Evolutionary conservation across 2,113 vertebrate species (phyloP).

Genomic region (Nycticryphes semicollaris): DNA sequence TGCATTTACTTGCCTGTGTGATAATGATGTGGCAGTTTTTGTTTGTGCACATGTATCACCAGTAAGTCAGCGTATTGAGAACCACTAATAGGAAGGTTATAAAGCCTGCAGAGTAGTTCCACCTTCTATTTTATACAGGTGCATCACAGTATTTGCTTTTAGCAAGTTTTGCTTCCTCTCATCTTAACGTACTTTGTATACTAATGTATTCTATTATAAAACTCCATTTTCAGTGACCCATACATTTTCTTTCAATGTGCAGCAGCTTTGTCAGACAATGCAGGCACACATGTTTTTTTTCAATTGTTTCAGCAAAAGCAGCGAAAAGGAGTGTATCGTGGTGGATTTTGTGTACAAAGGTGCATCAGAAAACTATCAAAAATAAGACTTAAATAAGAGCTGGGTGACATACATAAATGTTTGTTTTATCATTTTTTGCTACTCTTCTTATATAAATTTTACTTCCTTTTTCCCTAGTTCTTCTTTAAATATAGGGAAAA

Average conservation of each 20-base stretch:
- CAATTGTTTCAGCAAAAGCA: neutral
- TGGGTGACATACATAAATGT: neutral
- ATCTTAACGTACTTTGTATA: neutral
- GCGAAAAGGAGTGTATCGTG: neutral
- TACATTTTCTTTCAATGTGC: neutral
- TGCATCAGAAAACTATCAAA: neutral
- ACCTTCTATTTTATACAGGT: neutral
- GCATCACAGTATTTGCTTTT: neutral
- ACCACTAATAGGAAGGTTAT: neutral
- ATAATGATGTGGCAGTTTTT: neutral
- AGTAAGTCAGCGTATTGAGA: neutral
- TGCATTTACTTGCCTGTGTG: neutral
- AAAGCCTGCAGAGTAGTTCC: neutral
- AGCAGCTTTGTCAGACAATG: neutral
- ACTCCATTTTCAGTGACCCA: neutral
- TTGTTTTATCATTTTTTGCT: neutral
- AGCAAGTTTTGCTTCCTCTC: neutral
- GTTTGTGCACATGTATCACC: rapidly evolving
- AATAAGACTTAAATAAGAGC: neutral
- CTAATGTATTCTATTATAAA: neutral
- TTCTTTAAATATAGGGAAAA: neutral
- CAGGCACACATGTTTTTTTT: neutral
- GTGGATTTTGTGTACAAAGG: neutral
- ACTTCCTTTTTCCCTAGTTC: neutral
- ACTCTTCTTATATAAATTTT: neutral